Base-by-base conservation (phyloP, 2,888 invertebrate genomes). In the Thumatha senex region DNA sequence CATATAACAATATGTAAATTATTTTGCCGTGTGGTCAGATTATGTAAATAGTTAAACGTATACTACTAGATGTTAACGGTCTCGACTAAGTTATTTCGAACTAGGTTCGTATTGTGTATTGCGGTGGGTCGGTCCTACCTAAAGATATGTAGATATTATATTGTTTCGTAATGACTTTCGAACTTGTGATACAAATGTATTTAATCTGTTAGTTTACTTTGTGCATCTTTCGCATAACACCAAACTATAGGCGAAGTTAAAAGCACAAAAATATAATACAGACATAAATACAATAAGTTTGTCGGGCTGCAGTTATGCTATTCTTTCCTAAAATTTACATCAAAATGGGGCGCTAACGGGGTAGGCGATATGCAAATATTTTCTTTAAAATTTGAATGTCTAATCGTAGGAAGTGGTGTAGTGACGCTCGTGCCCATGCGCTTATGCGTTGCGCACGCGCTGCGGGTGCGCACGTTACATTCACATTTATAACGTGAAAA, bases 361-460 rank as follows among this genome's bases (percentile, higher is more conserved):
- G 87, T 86, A 86, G 84, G 83, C 85, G 90, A 90, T 91, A 91
- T 91, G 90, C 89, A 91, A 91, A 90, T 90, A 89, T 89, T 88
- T 89, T 78, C 78, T 84, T 82, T 69, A 82, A 84, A 44, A 83
- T 85, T 84, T 77, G 72, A 86, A 86, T 72, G 68, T 24, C 18
- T 24, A 57, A 3, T 31, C 63, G 72, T 69, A 74, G 68, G 71
- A 63, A 70, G 66, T 66, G 41, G 64, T 56, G 72, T 74, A n/a
- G n/a, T n/a, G n/a, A 77, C 65, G 71, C 72, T 66, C 62, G 53
- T 66, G 73, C 70, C 68, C 33, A 13, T 12, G 36, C 61, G 72
- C 71, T n/a, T n/a, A n/a, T 63, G 62, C 49, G 34, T 53, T 62
- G 63, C 76, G 85, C 89, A 86, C 86, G 85, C 88, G 89, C 86